phyloP scores from a whole-genome alignment of 2,113 vertebrate species.

The Scolopax mira region DNA sequence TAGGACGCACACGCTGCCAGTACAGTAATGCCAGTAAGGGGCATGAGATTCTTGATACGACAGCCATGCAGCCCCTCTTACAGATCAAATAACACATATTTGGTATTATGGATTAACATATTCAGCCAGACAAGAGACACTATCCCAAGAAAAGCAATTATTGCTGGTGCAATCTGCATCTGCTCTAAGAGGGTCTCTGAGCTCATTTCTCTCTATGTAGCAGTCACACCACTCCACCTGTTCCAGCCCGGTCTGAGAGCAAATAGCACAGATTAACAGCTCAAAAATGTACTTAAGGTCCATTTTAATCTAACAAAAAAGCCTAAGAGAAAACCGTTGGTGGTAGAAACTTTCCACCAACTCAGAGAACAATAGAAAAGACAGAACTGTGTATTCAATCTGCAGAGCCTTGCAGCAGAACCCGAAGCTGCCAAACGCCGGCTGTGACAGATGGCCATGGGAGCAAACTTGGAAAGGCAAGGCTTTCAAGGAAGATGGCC shows the following conservation, averaged over 20 bases:
- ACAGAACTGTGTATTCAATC: not conserved
- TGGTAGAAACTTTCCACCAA: not conserved
- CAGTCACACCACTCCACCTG: not conserved
- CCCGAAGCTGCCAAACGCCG: not conserved
- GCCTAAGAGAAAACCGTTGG: constrained; percentile 29
- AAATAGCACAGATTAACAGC: not conserved
- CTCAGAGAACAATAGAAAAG: not conserved
- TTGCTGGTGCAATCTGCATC: not conserved
- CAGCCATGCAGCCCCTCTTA: not conserved
- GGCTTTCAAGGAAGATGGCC: constrained; percentile 51
- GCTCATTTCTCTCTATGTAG: not conserved
- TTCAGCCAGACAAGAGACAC: not conserved
- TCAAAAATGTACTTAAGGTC: not conserved
- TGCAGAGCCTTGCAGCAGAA: constrained; percentile 22
- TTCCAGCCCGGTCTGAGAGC: not conserved
- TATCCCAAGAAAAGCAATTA: constrained; percentile 1
- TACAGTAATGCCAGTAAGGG: not conserved
- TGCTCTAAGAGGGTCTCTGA: not conserved
- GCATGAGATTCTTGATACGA: not conserved
- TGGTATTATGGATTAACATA: not conserved
- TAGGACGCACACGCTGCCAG: not conserved
- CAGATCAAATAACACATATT: not conserved
- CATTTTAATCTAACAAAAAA: constrained; percentile 24
- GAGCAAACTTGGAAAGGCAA: constrained; percentile 52
- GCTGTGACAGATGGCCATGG: constrained; percentile 59